phyloP scores from a whole-genome alignment of 1,140 invertebrate species.

The Palaemon carinicauda region DNA sequence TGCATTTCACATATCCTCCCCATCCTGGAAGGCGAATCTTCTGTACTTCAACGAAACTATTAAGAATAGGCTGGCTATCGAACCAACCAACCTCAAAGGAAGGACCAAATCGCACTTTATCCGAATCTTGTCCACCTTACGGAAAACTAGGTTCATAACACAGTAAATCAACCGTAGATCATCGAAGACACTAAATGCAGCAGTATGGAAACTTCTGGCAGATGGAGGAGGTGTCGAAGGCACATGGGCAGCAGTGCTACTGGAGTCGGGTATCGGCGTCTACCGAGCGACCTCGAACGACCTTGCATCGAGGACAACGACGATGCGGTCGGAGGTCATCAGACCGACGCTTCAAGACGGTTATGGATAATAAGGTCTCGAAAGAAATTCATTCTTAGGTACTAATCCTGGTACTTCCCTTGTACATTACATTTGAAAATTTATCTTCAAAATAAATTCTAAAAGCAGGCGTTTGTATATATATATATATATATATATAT shows the following conservation, averaged over 20 bases:
- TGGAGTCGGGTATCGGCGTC: neutral
- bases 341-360: neutral
- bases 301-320: constrained; percentile 3
- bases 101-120: neutral
- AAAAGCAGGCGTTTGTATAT: no score
- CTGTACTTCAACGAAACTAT: neutral
- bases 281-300: constrained; percentile 3
- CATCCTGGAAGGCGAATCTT: neutral
- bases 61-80: neutral
- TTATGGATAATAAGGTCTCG: no score
- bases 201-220: neutral
- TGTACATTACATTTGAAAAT: no score
- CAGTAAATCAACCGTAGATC: neutral
- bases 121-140: neutral
- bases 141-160: neutral
- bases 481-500: no score
- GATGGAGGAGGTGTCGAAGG: neutral
- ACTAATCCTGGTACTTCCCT: no score
- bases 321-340: neutral
- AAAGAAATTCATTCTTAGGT: no score
- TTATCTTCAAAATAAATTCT: no score
- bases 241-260: neutral
- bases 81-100: neutral
- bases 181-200: no score
- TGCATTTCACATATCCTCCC: constrained; percentile 27